Evolutionary conservation across 2,888 invertebrate species (phyloP).

Genomic region (Lycia hirtaria): DNA sequence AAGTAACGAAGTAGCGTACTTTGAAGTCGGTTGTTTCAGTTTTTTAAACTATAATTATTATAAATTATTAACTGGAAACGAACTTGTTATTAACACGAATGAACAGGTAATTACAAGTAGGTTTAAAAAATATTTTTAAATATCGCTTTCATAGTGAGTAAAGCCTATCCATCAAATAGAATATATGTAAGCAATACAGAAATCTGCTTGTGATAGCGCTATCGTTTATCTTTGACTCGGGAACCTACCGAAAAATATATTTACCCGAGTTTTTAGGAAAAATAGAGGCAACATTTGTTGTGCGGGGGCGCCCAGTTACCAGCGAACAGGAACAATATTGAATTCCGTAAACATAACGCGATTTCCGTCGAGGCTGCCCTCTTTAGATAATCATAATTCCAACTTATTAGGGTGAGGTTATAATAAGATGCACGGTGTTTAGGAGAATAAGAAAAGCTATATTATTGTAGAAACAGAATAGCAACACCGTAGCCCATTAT

Average conservation of each 20-base stretch:
- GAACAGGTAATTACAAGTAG: too few species aligned
- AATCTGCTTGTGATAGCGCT: conserved; percentile 14
- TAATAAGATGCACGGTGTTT: neutral
- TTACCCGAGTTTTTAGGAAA: conserved; percentile 16
- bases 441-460: neutral
- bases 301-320: conserved; percentile 4
- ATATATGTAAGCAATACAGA: conserved; percentile 5
- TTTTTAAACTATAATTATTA: too few species aligned
- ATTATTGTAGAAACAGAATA: neutral
- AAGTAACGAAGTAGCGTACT: too few species aligned
- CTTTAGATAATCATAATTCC: conserved; percentile 13
- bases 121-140: neutral
- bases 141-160: neutral
- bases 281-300: conserved; percentile 17
- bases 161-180: neutral
- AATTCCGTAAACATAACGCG: conserved; percentile 23
- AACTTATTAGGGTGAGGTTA: conserved; percentile 4
- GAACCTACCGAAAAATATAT: conserved; percentile 8
- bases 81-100: too few species aligned
- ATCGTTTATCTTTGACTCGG: conserved; percentile 17
- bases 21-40: too few species aligned
- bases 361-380: conserved; percentile 5
- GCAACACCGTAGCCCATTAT: too few species aligned
- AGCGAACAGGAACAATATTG: conserved; percentile 23
- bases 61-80: too few species aligned